A percentile compares a stretch with the other conserved stretches of the same genome.
These are phyloP conservation scores for Nemoura dubitans DNA, from an alignment of 2,888 invertebrate species.

Conservation along the genomic window DNA sequence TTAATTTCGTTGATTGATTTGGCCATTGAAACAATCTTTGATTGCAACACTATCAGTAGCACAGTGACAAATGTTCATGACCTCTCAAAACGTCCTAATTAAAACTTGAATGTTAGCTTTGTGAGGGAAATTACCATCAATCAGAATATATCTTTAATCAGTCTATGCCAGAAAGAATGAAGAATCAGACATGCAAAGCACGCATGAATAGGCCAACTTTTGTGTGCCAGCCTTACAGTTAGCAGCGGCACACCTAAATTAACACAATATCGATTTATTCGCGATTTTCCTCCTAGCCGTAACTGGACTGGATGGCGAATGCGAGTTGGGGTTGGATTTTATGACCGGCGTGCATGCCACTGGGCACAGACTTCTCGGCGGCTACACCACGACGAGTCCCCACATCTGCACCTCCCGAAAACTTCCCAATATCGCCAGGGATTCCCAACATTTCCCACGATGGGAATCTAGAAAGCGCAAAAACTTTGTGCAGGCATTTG, in stretches of 20 bases:
- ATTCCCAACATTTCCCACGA: neutral
- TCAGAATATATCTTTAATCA: neutral
- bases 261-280: too few species aligned
- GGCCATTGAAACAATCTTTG: slow-evolving; percentile 7
- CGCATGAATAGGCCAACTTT: neutral
- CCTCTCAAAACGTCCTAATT: slow-evolving; percentile 4
- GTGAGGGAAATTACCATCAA: neutral
- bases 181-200: neutral
- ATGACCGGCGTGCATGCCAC: too few species aligned
- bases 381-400: neutral
- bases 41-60: neutral
- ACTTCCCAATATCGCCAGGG: neutral
- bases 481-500: neutral
- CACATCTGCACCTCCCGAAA: neutral
- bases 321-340: too few species aligned
- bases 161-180: neutral
- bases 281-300: too few species aligned
- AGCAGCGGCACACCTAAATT: too few species aligned
- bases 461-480: neutral
- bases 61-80: slow-evolving; percentile 12
- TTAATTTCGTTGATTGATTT: neutral
- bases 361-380: too few species aligned
- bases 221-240: too few species aligned
- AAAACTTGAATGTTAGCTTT: neutral
- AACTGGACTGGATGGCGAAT: too few species aligned